Evolutionary conservation across 2,888 invertebrate species (phyloP).

Genomic region (Pollenia labialis): DNA sequence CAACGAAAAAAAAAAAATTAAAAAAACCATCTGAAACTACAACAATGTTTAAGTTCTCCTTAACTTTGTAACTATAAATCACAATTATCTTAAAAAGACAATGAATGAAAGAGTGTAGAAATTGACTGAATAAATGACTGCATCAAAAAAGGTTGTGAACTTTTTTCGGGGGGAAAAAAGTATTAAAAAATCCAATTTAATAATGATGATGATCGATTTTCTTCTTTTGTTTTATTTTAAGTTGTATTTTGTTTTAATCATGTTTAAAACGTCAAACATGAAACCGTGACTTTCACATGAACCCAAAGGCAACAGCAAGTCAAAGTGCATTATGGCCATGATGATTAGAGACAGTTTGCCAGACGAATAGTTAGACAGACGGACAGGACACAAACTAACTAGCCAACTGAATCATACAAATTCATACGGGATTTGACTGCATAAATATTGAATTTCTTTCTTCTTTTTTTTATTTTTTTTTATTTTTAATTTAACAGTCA

Average conservation of each 20-base stretch:
- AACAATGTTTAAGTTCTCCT: conserved; percentile 43
- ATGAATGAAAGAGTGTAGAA: conserved; percentile 16
- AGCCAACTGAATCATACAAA: conserved; percentile 13
- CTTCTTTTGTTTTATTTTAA: background rate
- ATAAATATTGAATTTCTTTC: background rate
- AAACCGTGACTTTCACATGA: conserved; percentile 70
- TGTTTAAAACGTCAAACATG: conserved; percentile 58
- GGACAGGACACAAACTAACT: background rate
- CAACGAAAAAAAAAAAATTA: conserved; percentile 3
- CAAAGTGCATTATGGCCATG: conserved; percentile 60
- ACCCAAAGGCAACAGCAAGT: conserved; percentile 66
- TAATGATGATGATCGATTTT: conserved; percentile 66
- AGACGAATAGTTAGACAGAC: background rate
- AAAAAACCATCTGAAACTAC: conserved; percentile 29
- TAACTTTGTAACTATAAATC: conserved; percentile 64
- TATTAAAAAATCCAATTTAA: conserved; percentile 49
- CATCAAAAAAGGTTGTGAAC: conserved; percentile 55
- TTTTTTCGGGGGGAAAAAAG: conserved; percentile 43
- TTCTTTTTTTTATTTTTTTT: too few species aligned
- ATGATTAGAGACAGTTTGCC: background rate
- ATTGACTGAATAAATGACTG: background rate
- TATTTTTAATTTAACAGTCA: background rate
- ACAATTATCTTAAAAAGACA: conserved; percentile 63
- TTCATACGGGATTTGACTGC: conserved; percentile 5
- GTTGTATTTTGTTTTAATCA: conserved; percentile 18